These are phyloP conservation scores for Turnix velox DNA, from an alignment of 2,113 vertebrate species.

Conservation along the genomic window DNA sequence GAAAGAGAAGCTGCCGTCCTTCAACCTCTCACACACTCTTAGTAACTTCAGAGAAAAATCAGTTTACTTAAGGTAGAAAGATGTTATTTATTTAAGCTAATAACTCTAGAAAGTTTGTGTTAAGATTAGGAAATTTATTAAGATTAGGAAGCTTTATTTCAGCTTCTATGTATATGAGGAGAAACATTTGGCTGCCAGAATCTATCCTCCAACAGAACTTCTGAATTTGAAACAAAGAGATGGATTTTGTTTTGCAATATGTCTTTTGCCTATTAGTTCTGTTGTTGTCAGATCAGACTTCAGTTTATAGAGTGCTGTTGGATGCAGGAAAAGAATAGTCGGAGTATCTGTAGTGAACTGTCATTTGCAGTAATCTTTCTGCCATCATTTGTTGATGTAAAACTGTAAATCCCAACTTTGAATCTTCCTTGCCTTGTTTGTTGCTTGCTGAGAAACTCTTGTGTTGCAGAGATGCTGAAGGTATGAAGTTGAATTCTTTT, in stretches of 20 bases:
- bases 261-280: background rate
- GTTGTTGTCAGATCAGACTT: background rate
- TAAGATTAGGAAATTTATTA: background rate
- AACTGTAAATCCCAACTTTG: background rate
- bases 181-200: background rate
- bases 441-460: background rate
- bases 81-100: background rate
- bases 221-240: background rate
- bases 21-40: background rate
- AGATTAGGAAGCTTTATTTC: background rate
- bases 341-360: background rate
- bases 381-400: background rate
- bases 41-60: background rate
- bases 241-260: background rate
- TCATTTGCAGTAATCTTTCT: background rate
- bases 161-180: background rate
- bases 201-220: background rate
- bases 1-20: background rate
- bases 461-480: background rate
- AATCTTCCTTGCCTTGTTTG: background rate
- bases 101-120: background rate
- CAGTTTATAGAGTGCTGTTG: background rate
- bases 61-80: background rate
- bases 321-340: background rate
- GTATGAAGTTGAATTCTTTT: background rate